Percentiles rank a stretch among this genome's conserved stretches.
phyloP scores from a whole-genome alignment of 2,888 invertebrate species.

The Rhopalosiphum nymphaeae region DNA sequence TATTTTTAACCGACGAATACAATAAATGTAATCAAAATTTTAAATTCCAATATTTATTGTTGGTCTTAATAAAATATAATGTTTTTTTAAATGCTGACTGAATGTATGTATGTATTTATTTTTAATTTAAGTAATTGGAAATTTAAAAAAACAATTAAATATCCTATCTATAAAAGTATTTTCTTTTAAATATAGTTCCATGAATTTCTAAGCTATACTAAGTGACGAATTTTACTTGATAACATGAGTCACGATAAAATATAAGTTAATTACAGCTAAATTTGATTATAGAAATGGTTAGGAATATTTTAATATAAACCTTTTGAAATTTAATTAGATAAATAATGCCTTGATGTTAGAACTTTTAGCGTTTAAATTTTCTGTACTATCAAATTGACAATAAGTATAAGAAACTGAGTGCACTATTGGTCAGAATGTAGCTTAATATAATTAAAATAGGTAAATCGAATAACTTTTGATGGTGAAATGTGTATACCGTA shows the following conservation, averaged over 20 bases:
- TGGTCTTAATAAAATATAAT: neutral
- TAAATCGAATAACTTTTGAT: slow-evolving; percentile 16
- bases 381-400: neutral
- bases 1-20: neutral
- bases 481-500: neutral
- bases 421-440: neutral
- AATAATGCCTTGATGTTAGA: neutral
- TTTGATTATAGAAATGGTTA: neutral
- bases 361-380: neutral
- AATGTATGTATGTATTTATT: neutral
- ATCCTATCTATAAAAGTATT: neutral
- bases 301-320: neutral
- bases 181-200: neutral
- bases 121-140: neutral
- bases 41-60: neutral
- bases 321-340: slow-evolving; percentile 17
- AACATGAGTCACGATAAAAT: neutral
- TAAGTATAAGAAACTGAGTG: neutral
- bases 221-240: neutral
- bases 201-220: neutral
- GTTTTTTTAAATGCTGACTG: neutral
- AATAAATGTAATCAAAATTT: neutral
- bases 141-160: neutral
- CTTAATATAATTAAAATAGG: slow-evolving; percentile 22
- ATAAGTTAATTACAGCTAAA: neutral